Base-by-base conservation (phyloP, 2,888 invertebrate genomes). In the Xestia sexstrigata region DNA sequence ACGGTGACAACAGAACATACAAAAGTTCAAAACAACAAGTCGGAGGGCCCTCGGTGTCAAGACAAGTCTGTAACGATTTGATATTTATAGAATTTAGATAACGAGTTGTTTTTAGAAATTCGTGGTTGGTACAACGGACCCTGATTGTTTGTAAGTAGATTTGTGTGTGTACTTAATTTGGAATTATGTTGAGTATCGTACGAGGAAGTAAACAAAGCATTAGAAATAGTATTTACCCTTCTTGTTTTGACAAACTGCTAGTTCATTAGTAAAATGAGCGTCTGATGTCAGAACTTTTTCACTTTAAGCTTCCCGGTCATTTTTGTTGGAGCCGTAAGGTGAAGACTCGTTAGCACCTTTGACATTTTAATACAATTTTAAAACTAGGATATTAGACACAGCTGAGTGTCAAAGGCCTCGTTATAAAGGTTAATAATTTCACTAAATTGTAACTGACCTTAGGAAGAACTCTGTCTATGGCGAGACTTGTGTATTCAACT, bases 11-110 rank as follows among this genome's bases (percentile, higher is more conserved):
- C 93, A 93, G 92, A 93, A 93, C 90, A 93, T 79, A 92, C 92
- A 92, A 93, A 93, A 95, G 95, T 95, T 95, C 95, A 96, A 95
- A 96, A 96, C 95, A 96, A 96, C 95, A 95, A 93, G 94, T 92
- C 89, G 92, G 92, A 92, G 93, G 92, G 91, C 87, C 89, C 87
- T 84, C 84, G 82, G 90, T 93, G 92, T 94, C 91, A 94, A 92
- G 91, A 91, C 91, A 88, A 93, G 93, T 91, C 93, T 93, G 93
- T 93, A 92, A 89, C 91, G 88, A 90, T 92, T 92, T 91, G 91
- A 92, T 95, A 95, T 95, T 94, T 93, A 95, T 95, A 95, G 95
- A 95, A 93, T 87, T 86, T 77, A 87, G 95, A 95, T 95, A 95
- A 93, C 83, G 76, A 89, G 85, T 91, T 93, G 93, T 93, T 93